These are phyloP conservation scores for Hypotaenidia okinawae DNA, from an alignment of 2,797 vertebrate species.

Conservation along the genomic window DNA sequence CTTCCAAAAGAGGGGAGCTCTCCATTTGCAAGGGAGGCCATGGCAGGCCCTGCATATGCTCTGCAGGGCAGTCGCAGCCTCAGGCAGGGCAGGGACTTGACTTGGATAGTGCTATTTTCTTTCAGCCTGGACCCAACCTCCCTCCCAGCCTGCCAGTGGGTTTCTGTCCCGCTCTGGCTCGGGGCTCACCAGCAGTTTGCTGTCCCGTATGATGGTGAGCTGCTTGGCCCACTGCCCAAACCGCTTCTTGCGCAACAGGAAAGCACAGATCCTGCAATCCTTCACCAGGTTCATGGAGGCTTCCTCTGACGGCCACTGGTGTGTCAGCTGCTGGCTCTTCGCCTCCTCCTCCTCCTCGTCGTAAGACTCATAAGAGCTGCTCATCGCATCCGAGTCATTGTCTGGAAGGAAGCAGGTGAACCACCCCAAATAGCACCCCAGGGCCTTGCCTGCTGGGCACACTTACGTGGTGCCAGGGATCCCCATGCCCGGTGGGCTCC, in stretches of 20 bases:
- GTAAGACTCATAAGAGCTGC: slow-evolving; percentile 97
- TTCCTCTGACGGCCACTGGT: slow-evolving; percentile 90
- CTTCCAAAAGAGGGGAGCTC: neutral
- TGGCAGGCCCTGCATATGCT: neutral
- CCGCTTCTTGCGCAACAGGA: slow-evolving; percentile 95
- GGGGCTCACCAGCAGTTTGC: slow-evolving; percentile 89
- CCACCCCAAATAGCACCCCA: neutral
- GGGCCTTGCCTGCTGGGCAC: neutral
- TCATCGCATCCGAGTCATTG: slow-evolving; percentile 96
- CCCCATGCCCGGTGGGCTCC: accelerated
- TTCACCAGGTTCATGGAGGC: slow-evolving; percentile 86
- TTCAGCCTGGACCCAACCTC: neutral
- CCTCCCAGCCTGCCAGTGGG: accelerated
- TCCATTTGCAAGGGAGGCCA: neutral
- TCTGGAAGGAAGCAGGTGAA: slow-evolving; percentile 76
- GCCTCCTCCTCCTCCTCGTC: slow-evolving; percentile 96
- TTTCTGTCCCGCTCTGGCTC: neutral
- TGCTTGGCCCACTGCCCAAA: slow-evolving; percentile 98
- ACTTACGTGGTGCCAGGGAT: neutral
- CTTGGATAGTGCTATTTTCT: neutral
- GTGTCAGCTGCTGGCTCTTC: slow-evolving; percentile 84
- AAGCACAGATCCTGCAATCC: slow-evolving; percentile 93
- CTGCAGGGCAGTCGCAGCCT: neutral
- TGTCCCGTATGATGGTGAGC: slow-evolving; percentile 91
- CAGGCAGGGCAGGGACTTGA: neutral